Evolutionary conservation across 2,113 vertebrate genomes (phyloP).

Genomic region (Scomber japonicus): DNA sequence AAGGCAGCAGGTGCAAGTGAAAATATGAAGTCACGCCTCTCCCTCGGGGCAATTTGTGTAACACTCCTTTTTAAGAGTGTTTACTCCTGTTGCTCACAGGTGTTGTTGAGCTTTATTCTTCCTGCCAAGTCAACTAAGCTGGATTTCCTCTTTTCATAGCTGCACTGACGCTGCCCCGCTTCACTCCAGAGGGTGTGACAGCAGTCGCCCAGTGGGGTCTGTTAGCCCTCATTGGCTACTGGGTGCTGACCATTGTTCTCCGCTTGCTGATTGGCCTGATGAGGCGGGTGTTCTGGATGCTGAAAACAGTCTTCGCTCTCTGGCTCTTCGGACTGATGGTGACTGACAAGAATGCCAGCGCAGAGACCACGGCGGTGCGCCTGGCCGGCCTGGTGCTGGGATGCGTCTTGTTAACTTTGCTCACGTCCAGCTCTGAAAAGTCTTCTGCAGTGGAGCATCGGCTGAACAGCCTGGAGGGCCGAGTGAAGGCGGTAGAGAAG

Average conservation of each 20-base stretch:
- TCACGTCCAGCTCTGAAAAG: constrained; percentile 61
- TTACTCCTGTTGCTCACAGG: not conserved
- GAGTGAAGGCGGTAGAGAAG: constrained; percentile 78
- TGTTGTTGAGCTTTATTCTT: not conserved
- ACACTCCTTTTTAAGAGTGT: constrained; percentile 43
- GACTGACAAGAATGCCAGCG: constrained; percentile 61
- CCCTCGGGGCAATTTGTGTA: constrained; percentile 30
- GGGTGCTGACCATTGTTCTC: constrained; percentile 77
- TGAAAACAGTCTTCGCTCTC: constrained; percentile 75
- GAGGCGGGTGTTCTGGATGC: constrained; percentile 81
- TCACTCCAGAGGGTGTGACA: constrained; percentile 83
- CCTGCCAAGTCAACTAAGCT: constrained; percentile 1
- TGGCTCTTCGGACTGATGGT: constrained; percentile 83
- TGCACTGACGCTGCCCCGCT: constrained; percentile 73
- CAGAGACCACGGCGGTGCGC: constrained; percentile 74
- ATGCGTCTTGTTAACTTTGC: constrained; percentile 73
- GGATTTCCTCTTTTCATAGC: constrained; percentile 60
- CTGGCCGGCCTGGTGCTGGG: constrained; percentile 77
- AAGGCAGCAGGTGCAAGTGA: constrained; percentile 9
- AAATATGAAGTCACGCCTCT: constrained; percentile 54
- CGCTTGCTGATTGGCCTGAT: constrained; percentile 71
- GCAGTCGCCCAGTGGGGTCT: constrained; percentile 83
- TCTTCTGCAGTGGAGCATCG: constrained; percentile 66
- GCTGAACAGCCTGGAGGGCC: constrained; percentile 75
- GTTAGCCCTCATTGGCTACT: constrained; percentile 83